Evolutionary conservation across 2,797 vertebrate species (phyloP), one percentile per base, ranked within the genome.

Genomic region (Periparus ater): DNA sequence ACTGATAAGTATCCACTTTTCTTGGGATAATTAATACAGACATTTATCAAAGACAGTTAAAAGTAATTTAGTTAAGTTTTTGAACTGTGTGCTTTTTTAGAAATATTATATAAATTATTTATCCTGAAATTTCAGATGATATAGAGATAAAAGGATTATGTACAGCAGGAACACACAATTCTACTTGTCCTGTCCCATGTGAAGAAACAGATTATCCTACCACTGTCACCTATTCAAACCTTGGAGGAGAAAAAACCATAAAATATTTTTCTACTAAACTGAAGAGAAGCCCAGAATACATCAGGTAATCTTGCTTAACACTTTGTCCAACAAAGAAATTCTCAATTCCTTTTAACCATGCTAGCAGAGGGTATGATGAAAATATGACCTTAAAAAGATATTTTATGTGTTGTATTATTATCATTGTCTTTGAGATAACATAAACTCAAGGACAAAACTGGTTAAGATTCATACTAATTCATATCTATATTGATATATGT

Each of bases 141-240:
- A 97, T 98, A 63, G 97, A 98, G 61, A 18, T 93, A 47, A 86
- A 93, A 75, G 97, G 76, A 67, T 73, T 98, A 34, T 98, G 98
- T 71, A 97, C 97, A 9, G 77, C 89, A 95, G 98, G 98, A 88
- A 98, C 92, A 13, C 95, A 98, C 70, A 98, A 98, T 91, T 98
- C 98, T 12, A 98, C 97, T 88, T 98, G 98, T 32, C 98, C 98
- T 44, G 81, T 94, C 13, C 92, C 98, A 30, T 98, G 98, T 92
- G 98, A 98, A 95, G 97, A 98, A 91, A 98, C 88, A 3, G 94
- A 97, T 70, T 98, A 98, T 36, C 97, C 97, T 23, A 93, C 97
- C 9, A 96, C 95, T 44, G 72, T 98, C 61, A 97, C 97, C 40
- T 98, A 98, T 77, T 97, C 98, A 34, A 97, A 93, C n/a, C 98